A percentile compares a stretch with the other conserved stretches of the same genome.
These are phyloP conservation scores for Valencia hispanica DNA, from an alignment of 2,797 vertebrate genomes.

Conservation along the genomic window DNA sequence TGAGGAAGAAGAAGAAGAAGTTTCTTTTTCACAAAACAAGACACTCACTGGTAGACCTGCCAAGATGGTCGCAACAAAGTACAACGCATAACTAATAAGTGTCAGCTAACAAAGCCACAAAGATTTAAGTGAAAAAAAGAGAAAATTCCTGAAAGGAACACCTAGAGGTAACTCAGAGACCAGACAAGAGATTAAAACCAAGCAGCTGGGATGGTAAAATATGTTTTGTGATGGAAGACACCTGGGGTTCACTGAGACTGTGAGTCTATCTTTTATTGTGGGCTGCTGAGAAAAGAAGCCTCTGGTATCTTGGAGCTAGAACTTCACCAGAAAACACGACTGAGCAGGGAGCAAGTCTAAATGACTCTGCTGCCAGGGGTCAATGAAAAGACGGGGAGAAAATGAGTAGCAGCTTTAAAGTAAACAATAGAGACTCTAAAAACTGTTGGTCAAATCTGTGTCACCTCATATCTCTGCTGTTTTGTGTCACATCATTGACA, in stretches of 20 bases:
- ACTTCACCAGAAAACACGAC: neutral
- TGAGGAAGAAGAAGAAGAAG: neutral
- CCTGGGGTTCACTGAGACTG: slow-evolving; percentile 63
- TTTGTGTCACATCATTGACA: neutral
- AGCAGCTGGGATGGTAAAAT: slow-evolving; percentile 67
- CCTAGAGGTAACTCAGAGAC: slow-evolving; percentile 28
- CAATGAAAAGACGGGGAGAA: neutral
- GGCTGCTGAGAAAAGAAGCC: slow-evolving; percentile 14
- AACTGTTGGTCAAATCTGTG: neutral
- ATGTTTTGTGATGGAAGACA: slow-evolving; percentile 68
- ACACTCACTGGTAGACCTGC: neutral
- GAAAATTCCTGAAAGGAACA: slow-evolving; percentile 29
- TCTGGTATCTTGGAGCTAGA: slow-evolving; percentile 65
- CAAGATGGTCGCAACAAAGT: neutral
- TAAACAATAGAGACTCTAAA: neutral
- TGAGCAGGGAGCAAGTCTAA: slow-evolving; percentile 2
- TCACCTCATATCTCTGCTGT: neutral
- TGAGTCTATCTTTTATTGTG: neutral
- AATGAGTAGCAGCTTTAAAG: neutral
- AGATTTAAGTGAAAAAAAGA: slow-evolving; percentile 21
- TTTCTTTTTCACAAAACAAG: neutral
- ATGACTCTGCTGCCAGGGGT: neutral
- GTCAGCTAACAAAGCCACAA: neutral
- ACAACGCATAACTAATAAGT: slow-evolving; percentile 8
- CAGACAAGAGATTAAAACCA: slow-evolving; percentile 54